Conservation (phyloP, 2,888 invertebrate genomes). For the Tiphia femorata region DNA sequence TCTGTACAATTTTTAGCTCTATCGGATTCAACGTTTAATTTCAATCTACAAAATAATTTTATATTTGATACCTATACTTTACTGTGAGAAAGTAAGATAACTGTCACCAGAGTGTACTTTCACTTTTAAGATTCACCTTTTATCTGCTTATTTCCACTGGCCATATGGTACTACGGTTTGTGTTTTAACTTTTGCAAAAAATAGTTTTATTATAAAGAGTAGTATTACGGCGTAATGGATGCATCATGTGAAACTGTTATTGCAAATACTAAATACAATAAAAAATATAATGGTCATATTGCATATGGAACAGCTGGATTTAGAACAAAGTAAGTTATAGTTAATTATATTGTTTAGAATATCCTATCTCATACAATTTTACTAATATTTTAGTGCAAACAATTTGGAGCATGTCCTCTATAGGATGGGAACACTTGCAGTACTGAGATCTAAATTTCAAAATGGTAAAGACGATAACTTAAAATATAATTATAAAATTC, state of each 20-base stretch:
- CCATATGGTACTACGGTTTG: no score
- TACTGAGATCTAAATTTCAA: slow-evolving; percentile 85
- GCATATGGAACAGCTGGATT: slow-evolving; percentile 91
- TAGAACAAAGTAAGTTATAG: slow-evolving; percentile 77
- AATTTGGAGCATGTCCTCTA: slow-evolving; percentile 92
- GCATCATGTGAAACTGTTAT: slow-evolving; percentile 55
- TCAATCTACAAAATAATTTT: no score
- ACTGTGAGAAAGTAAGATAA: no score
- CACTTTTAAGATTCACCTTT: no score
- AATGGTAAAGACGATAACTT: slow-evolving; percentile 73
- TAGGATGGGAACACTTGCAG: slow-evolving; percentile 94
- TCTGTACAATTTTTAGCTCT: no score
- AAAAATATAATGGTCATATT: slow-evolving; percentile 76
- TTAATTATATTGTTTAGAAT: slow-evolving; percentile 10
- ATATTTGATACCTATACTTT: no score
- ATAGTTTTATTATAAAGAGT: no score
- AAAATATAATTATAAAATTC: not conserved
- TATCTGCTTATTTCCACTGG: no score
- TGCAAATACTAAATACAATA: slow-evolving; percentile 83
- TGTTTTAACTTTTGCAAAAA: no score
- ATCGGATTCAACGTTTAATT: no score
- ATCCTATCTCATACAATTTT: slow-evolving; percentile 18
- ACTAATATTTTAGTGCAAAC: slow-evolving; percentile 78
- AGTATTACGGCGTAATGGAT: slow-evolving; percentile 37
- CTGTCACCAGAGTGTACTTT: no score